A percentile compares a stretch with the other conserved stretches of the same genome.
Evolutionary conservation across 2,888 invertebrate genomes (phyloP).

Genomic region (Synanthedon myopaeformis): DNA sequence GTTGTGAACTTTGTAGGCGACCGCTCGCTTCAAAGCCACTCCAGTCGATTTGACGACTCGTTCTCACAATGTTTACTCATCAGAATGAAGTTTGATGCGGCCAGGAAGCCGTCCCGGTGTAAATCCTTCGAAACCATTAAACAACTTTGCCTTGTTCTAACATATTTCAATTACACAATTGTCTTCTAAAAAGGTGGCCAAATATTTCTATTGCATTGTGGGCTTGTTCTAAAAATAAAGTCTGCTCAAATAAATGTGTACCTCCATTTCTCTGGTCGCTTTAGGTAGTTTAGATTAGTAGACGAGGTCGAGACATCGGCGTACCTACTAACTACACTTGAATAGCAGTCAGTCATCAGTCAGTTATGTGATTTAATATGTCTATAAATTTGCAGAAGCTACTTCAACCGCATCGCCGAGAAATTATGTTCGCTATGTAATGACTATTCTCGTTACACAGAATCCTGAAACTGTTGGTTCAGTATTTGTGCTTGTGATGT

Average conservation of each 20-base stretch:
- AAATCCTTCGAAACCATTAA: slow-evolving; percentile 4
- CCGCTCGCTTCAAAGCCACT: slow-evolving; percentile 16
- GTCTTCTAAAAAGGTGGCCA: neutral
- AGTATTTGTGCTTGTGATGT: slow-evolving; percentile 3
- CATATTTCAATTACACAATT: slow-evolving; percentile 1
- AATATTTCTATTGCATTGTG: no score
- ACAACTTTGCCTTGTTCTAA: neutral
- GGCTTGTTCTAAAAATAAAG: no score
- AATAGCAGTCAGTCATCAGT: slow-evolving; percentile 22
- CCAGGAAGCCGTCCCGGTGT: slow-evolving; percentile 1
- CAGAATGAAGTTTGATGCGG: slow-evolving; percentile 8
- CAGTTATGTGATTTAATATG: slow-evolving; percentile 24
- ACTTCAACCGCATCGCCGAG: slow-evolving; percentile 13
- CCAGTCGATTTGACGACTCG: slow-evolving; percentile 20
- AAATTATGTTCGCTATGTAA: slow-evolving; percentile 14
- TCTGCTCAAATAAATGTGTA: no score
- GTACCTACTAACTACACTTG: slow-evolving; percentile 12
- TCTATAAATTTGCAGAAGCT: slow-evolving; percentile 10
- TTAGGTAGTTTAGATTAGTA: slow-evolving; percentile 20
- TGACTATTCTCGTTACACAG: no score
- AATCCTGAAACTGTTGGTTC: slow-evolving; percentile 3
- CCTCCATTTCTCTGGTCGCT: no score
- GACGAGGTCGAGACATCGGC: slow-evolving; percentile 37
- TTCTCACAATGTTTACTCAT: slow-evolving; percentile 16
- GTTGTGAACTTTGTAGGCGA: slow-evolving; percentile 30